Percentiles rank a stretch among this genome's conserved stretches.
Evolutionary conservation across 2,888 invertebrate genomes (phyloP).

Genomic region (Leistus spinibarbis): DNA sequence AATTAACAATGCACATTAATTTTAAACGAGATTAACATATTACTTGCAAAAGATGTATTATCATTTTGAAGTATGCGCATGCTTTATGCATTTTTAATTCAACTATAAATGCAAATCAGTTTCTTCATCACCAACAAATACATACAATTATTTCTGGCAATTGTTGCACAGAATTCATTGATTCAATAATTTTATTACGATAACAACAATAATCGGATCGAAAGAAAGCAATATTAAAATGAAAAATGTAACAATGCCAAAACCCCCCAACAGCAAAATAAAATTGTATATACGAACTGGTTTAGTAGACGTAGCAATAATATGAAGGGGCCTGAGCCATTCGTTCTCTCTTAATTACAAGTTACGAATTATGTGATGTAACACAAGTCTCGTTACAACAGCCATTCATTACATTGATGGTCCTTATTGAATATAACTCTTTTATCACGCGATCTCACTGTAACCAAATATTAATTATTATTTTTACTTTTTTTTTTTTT

Average conservation of each 20-base stretch:
- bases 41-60: constrained; percentile 29
- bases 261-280: too few relatives aligned
- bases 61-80: constrained; percentile 26
- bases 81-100: constrained; percentile 1
- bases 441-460: constrained; percentile 46
- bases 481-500: constrained; percentile 25
- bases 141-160: too few relatives aligned
- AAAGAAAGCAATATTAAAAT: too few relatives aligned
- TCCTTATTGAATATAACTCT: constrained; percentile 46
- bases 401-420: constrained; percentile 53
- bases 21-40: constrained; percentile 36
- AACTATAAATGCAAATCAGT: constrained; percentile 27
- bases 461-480: constrained; percentile 43
- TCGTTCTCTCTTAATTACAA: constrained; percentile 52
- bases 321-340: constrained; percentile 14
- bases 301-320: not conserved
- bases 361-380: constrained; percentile 53
- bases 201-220: too few relatives aligned
- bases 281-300: too few relatives aligned
- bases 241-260: too few relatives aligned
- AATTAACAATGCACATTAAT: constrained; percentile 39
- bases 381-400: constrained; percentile 51
- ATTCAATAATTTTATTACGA: too few relatives aligned
- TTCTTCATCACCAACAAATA: not conserved
- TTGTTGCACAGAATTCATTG: too few relatives aligned